These are phyloP conservation scores for Enteromius trimaculatus DNA, from an alignment of 2,797 vertebrate species.

Conservation along the genomic window DNA sequence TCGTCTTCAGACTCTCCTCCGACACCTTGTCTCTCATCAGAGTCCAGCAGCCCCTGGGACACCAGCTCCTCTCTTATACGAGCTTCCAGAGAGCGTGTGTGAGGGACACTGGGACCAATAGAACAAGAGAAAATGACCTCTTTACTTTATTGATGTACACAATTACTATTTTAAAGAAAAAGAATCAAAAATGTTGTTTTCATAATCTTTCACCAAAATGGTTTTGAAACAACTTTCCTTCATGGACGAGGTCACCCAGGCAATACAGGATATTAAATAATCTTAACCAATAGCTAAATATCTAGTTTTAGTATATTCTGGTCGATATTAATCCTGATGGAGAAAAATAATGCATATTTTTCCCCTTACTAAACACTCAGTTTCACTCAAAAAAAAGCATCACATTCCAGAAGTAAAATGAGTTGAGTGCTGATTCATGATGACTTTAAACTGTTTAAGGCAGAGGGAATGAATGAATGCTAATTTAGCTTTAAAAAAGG, in stretches of 20 bases:
- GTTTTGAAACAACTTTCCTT: background rate
- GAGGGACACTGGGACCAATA: constrained; percentile 82
- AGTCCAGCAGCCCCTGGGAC: constrained; percentile 93
- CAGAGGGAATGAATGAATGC: background rate
- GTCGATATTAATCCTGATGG: background rate
- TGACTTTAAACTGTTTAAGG: background rate
- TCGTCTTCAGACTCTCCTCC: constrained; percentile 95
- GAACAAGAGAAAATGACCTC: background rate
- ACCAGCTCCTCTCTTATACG: constrained; percentile 97
- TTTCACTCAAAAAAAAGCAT: background rate
- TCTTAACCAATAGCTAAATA: background rate
- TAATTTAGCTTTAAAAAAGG: background rate
- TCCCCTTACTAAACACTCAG: no score
- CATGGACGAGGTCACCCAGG: background rate
- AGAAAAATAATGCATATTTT: background rate
- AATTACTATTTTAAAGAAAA: background rate
- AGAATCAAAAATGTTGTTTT: background rate
- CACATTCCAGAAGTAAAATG: background rate
- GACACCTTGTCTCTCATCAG: constrained; percentile 88
- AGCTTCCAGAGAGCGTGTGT: constrained; percentile 94
- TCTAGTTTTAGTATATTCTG: background rate
- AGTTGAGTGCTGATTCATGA: background rate
- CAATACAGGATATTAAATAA: background rate
- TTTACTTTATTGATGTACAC: background rate
- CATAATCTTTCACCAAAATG: background rate